Base-by-base conservation (phyloP, 2,113 vertebrate species). In the Perca fluviatilis region DNA sequence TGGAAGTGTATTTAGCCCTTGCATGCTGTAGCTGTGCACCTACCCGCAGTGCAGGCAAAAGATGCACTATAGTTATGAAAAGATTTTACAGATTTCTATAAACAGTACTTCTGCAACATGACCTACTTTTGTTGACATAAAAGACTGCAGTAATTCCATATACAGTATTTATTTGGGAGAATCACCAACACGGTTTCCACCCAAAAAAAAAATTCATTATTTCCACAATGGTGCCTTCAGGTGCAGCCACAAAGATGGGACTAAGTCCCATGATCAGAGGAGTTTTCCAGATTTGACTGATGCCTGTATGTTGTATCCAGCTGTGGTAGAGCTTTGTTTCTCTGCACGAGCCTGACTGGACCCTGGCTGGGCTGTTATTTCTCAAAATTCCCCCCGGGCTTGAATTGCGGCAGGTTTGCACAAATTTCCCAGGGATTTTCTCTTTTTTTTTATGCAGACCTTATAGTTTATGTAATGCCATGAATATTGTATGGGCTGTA, bases 61-160 rank as follows among this genome's bases (percentile, higher is more conserved):
- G 57, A 50, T 56, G 27, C 57, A 15, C 47, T 18, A 15, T 43
- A 63, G 77, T 58, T 58, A 30, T 15, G 40, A 69, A 69, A 72
- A n/a, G 21, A 46, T 46, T 43, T 62, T 18, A 60, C 53, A 65
- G 13, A 43, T n/a, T 57, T 69, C 21, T 30, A 69, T 40, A 54
- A 68, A 74, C 64, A 70, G 76, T 16, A 63, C 40, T 80, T 85
- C 47, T 61, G 53, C 61, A 81, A 67, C 67, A 30, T 86, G 80
- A 83, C 84, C 79, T 69, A 82, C 23, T 82, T 86, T 25, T 27
- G 65, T 66, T 69, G 23, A 57, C 63, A 43, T 56, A 64, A 62
- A 61, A 53, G 46, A 50, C 65, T 66, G 78, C 78, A 77, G 73
- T 58, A 25, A 71, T 75, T 79, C 33, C 64, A 79, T 33, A 40